Base-by-base conservation (phyloP, 2,113 vertebrate genomes). In the Cyphomyrus discorhynchus region DNA sequence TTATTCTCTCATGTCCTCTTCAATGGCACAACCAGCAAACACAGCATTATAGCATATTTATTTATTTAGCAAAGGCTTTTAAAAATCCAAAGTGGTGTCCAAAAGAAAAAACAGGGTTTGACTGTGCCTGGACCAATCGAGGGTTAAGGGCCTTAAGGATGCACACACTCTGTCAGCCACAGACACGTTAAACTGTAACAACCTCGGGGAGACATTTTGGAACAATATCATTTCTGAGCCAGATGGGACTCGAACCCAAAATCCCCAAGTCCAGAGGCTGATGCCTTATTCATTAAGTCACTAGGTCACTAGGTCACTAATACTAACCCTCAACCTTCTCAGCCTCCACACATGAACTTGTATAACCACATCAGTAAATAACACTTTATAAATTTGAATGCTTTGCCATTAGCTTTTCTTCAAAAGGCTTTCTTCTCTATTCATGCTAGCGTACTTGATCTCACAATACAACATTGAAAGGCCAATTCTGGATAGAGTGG, bases 241-340 rank as follows among this genome's bases (percentile, higher is more conserved):
- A 98, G 97, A 97, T 98, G 98, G 98, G 97, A 98, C 97, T 98
- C 96, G 97, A 98, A 98, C 98, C 97, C 97, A 98, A 97, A 98
- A 98, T 97, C 97, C 97, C 97, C 96, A 97, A 97, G 97, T 99
- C 96, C 96, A 97, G 97, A 98, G 98, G 98, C 98, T 97, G 97
- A 97, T 99, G 97, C 98, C 98, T 99, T 99, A 98, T 99, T 97
- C 98, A 99, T 99, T 98, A 98, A 97, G 97, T 97, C 98, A 98
- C 98, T 98, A 98, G 98, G 97, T 97, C 98, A 98, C 98, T 98
- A 97, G 97, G 97, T 97, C 97, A 10, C n/a, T 27, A 66, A 66
- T 3, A 66, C 56, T 24, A 24, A 24, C 17, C 1, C 21, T 6
- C 0, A 3, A 66, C 9, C 24, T 66, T 66, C n/a, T 66, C n/a